Percentiles rank a stretch among this genome's conserved stretches.
Evolutionary conservation across 2,888 invertebrate species (phyloP).

Genomic region (Ametastegia equiseti): DNA sequence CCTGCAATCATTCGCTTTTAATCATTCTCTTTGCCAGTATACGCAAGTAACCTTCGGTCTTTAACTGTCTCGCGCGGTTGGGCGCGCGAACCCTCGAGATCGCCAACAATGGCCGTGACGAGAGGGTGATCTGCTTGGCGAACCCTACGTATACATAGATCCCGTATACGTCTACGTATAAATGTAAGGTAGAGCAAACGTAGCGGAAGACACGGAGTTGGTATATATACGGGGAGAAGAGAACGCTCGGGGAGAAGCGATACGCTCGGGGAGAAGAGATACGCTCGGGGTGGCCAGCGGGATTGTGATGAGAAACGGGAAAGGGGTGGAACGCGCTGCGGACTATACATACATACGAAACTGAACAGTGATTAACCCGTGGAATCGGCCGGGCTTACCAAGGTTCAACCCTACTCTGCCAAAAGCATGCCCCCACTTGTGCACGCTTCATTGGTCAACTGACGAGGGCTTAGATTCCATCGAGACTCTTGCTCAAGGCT

Average conservation of each 20-base stretch:
- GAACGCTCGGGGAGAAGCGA: slow-evolving; percentile 43
- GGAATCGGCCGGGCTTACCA: slow-evolving; percentile 59
- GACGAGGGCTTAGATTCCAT: slow-evolving; percentile 56
- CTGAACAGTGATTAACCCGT: slow-evolving; percentile 65
- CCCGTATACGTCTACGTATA: neutral
- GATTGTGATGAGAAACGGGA: slow-evolving; percentile 51
- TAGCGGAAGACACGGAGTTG: slow-evolving; percentile 54
- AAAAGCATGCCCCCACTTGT: slow-evolving; percentile 57
- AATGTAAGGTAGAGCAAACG: slow-evolving; percentile 55
- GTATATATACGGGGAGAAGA: too few species aligned
- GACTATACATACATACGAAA: slow-evolving; percentile 46
- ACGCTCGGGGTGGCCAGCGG: slow-evolving; percentile 46
- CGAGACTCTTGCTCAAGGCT: slow-evolving; percentile 40
- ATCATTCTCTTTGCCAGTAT: slow-evolving; percentile 28
- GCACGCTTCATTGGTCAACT: slow-evolving; percentile 60
- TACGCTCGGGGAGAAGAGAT: slow-evolving; percentile 42
- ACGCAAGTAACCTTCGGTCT: slow-evolving; percentile 24
- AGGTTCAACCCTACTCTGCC: slow-evolving; percentile 55
- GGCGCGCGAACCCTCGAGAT: slow-evolving; percentile 39
- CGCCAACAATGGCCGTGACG: slow-evolving; percentile 41
- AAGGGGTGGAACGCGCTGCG: slow-evolving; percentile 50
- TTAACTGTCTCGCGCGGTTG: slow-evolving; percentile 37
- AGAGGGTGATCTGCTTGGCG: slow-evolving; percentile 23
- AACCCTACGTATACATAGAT: slow-evolving; percentile 24
- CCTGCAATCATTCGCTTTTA: slow-evolving; percentile 31